Percentiles rank a stretch among this genome's conserved stretches.
Evolutionary conservation across 2,113 vertebrate genomes (phyloP).

Genomic region (Leiothrix lutea): DNA sequence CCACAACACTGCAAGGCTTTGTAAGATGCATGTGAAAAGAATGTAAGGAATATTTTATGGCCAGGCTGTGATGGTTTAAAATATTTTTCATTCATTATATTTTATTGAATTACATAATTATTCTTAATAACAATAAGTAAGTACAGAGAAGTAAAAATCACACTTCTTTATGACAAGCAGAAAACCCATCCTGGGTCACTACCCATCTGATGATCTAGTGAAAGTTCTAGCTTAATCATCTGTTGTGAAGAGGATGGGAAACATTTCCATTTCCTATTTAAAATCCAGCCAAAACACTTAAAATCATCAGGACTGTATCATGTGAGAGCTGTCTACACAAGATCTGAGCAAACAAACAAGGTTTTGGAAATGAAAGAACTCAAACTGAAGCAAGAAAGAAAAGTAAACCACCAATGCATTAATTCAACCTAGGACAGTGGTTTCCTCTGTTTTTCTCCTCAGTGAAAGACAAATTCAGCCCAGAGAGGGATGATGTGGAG

Average conservation of each 20-base stretch:
- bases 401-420: neutral
- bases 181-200: neutral
- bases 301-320: neutral
- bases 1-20: no score
- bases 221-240: neutral
- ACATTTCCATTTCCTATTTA: neutral
- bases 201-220: neutral
- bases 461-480: neutral
- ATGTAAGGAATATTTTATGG: neutral
- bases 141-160: neutral
- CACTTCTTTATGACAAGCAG: neutral
- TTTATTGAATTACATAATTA: neutral
- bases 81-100: neutral
- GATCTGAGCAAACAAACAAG: neutral
- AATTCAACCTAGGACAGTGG: neutral
- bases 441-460: neutral
- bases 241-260: neutral
- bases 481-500: neutral
- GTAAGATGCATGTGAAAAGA: neutral
- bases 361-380: neutral
- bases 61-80: neutral
- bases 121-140: neutral
- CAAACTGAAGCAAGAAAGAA: neutral
- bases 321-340: neutral
- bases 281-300: neutral